Conservation (phyloP, 1,140 invertebrate genomes). For the Temnothorax longispinosus region DNA sequence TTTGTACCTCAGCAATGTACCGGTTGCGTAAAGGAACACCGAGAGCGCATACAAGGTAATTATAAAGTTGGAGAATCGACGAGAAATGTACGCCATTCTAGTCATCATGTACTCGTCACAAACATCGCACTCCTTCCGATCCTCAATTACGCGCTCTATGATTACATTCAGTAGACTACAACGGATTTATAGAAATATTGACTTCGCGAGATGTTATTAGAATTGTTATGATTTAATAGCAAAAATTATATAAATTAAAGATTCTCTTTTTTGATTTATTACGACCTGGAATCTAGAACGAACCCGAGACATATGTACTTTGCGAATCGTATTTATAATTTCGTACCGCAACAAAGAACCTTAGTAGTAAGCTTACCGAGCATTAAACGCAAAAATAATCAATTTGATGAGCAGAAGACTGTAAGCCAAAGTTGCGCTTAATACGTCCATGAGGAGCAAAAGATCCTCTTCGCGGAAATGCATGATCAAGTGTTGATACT, state of each 20-base stretch:
- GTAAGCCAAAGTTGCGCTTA: constrained; percentile 38
- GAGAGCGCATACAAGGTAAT: not conserved
- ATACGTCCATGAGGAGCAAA: not conserved
- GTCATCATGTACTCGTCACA: constrained; percentile 11
- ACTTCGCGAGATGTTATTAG: not conserved
- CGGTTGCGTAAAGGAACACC: not conserved
- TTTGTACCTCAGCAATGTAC: not conserved
- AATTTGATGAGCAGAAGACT: constrained; percentile 51
- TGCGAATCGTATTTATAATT: not conserved
- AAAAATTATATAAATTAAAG: not conserved
- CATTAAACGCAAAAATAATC: constrained; percentile 25
- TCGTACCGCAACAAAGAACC: not conserved
- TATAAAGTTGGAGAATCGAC: constrained; percentile 28
- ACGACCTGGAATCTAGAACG: not conserved
- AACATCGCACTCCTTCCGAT: constrained; percentile 27
- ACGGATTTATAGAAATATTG: not conserved
- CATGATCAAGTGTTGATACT: constrained; percentile 40
- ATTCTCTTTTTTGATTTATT: not conserved
- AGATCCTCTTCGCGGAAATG: not conserved
- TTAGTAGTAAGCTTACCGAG: constrained; percentile 30
- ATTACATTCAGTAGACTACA: constrained; percentile 46
- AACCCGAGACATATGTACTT: not conserved
- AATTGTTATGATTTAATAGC: not conserved
- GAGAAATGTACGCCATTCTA: constrained; percentile 10
- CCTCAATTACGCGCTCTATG: constrained; percentile 32